Percentiles rank a stretch among this genome's conserved stretches.
Evolutionary conservation across 2,797 vertebrate species (phyloP).

Genomic region (Oryzias dopingdopingensis): DNA sequence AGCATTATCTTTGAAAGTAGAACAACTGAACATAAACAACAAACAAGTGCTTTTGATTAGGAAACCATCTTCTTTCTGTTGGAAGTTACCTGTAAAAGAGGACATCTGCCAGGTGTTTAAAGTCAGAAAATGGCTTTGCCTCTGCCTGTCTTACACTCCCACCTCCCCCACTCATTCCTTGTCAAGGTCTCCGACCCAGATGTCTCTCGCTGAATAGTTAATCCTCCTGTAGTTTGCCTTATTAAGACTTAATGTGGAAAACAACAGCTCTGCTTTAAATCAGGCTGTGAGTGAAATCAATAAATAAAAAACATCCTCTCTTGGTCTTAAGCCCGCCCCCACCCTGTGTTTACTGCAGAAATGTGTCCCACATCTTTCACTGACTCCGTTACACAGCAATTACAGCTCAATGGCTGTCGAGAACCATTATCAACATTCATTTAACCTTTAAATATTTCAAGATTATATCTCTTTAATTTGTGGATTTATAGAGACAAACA

Average conservation of each 20-base stretch:
- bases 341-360: constrained; percentile 79
- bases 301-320: constrained; percentile 30
- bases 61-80: too few relatives aligned
- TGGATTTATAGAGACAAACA: constrained; percentile 84
- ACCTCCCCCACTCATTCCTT: constrained; percentile 1
- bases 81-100: too few relatives aligned
- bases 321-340: constrained; percentile 9
- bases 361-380: constrained; percentile 87
- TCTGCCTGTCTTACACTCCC: neutral
- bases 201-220: constrained; percentile 24
- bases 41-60: too few relatives aligned
- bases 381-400: constrained; percentile 93
- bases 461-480: constrained; percentile 90
- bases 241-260: constrained; percentile 51
- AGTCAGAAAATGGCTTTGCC: constrained; percentile 1
- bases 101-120: too few relatives aligned
- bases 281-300: constrained; percentile 40
- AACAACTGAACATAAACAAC: too few relatives aligned
- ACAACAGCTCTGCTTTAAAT: constrained; percentile 53
- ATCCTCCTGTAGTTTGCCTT: constrained; percentile 42
- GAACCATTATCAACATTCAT: constrained; percentile 93
- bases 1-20: too few relatives aligned
- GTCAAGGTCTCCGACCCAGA: constrained; percentile 8
- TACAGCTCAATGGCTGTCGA: constrained; percentile 91
- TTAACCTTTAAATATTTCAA: constrained; percentile 97